phyloP scores from a whole-genome alignment of 1,140 invertebrate genomes.

The Bombus ignitus region DNA sequence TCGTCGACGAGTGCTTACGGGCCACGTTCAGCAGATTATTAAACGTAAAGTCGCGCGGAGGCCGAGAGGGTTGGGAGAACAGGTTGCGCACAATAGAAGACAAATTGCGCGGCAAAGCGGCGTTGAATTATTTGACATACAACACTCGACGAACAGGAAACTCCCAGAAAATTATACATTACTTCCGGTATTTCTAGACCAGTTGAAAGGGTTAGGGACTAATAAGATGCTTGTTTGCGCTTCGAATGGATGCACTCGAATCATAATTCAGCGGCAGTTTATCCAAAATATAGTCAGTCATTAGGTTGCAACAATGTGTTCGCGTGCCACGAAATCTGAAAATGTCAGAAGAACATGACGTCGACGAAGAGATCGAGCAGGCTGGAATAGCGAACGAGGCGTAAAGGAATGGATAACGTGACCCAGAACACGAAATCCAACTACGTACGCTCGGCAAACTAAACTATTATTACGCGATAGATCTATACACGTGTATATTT shows the following conservation, averaged over 20 bases:
- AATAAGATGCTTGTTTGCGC: constrained; percentile 51
- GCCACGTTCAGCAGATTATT: constrained; percentile 46
- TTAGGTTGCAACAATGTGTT: constrained; percentile 29
- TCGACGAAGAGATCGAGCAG: background rate
- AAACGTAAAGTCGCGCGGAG: constrained; percentile 44
- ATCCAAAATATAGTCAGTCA: background rate
- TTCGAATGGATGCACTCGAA: constrained; percentile 34
- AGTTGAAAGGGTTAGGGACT: constrained; percentile 43
- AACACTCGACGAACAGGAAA: constrained; percentile 14
- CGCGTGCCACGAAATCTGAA: constrained; percentile 24
- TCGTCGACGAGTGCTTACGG: background rate
- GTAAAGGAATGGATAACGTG: background rate
- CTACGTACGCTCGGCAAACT: background rate
- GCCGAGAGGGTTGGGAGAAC: background rate
- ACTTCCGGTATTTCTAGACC: constrained; percentile 39
- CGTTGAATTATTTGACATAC: constrained; percentile 53
- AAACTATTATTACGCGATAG: background rate
- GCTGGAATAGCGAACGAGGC: too few relatives aligned
- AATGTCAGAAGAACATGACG: constrained; percentile 40
- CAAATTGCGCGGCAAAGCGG: constrained; percentile 48
- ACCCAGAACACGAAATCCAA: constrained; percentile 40
- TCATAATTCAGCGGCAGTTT: constrained; percentile 5
- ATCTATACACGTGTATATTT: constrained; percentile 5
- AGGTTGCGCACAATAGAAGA: constrained; percentile 50
- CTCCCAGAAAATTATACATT: constrained; percentile 49